A percentile compares a stretch with the other conserved stretches of the same genome.
These are phyloP conservation scores for Nestor notabilis DNA, from an alignment of 2,113 vertebrate genomes.

Conservation along the genomic window DNA sequence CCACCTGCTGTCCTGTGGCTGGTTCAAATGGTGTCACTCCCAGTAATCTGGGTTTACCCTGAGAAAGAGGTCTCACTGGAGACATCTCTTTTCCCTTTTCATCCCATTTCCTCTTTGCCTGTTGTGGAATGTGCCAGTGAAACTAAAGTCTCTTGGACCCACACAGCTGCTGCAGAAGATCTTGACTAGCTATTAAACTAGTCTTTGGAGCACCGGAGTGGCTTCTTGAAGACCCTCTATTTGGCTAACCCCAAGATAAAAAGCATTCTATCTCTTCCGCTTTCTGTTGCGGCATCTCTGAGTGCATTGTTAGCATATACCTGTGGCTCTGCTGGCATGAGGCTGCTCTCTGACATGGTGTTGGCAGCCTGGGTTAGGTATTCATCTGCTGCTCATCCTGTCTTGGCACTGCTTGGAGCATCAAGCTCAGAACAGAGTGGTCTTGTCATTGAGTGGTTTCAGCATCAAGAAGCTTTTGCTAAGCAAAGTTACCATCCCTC, in stretches of 20 bases:
- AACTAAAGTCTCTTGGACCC: not conserved
- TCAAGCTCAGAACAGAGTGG: not conserved
- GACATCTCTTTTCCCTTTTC: not conserved
- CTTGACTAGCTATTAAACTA: not conserved
- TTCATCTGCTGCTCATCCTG: not conserved
- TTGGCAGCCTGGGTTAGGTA: not conserved
- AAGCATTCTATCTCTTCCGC: not conserved
- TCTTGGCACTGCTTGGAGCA: not conserved
- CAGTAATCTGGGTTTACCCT: not conserved
- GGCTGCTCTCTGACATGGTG: not conserved
- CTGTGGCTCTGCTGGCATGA: not conserved
- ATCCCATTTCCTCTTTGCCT: not conserved
- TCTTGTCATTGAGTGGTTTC: not conserved
- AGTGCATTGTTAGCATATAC: not conserved
- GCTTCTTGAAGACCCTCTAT: not conserved
- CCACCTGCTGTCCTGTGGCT: not conserved
- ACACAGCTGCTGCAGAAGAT: accelerated
- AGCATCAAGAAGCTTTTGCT: not conserved
- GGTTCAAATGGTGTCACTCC: not conserved
- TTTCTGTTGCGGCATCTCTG: not conserved
- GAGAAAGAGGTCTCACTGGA: not conserved
- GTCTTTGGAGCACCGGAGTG: not conserved
- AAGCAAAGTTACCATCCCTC: not conserved
- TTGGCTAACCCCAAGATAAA: not conserved
- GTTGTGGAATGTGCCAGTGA: not conserved